phyloP scores from a whole-genome alignment of 2,888 invertebrate species.

The Crocallis elinguaria region DNA sequence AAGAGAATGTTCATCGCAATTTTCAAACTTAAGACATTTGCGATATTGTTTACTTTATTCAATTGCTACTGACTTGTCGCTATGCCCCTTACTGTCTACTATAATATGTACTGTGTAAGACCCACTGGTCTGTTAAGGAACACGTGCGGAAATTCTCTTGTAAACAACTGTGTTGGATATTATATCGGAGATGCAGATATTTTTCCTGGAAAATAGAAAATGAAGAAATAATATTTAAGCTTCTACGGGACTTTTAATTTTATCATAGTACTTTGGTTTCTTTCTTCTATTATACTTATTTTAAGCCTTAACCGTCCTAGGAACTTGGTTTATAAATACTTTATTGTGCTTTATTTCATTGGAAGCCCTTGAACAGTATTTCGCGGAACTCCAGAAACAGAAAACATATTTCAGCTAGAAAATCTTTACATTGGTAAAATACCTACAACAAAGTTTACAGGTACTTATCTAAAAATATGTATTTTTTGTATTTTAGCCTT shows the following conservation, averaged over 20 bases:
- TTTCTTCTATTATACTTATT: constrained; percentile 6
- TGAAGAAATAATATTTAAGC: constrained; percentile 22
- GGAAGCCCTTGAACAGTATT: background rate
- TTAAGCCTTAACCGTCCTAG: background rate
- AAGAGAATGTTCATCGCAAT: too few species aligned
- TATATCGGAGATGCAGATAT: constrained; percentile 26
- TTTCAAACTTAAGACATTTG: too few species aligned
- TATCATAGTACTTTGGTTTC: constrained; percentile 1
- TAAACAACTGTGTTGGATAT: constrained; percentile 24
- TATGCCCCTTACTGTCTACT: constrained; percentile 2
- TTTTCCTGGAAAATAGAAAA: constrained; percentile 15
- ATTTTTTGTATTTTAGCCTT: too few species aligned
- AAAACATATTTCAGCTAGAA: background rate
- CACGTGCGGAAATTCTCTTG: constrained; percentile 49
- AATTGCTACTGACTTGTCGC: too few species aligned
- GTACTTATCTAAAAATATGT: too few species aligned
- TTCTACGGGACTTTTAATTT: constrained; percentile 12
- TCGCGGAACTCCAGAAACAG: too few species aligned
- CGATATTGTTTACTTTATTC: too few species aligned
- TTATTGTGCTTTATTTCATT: background rate
- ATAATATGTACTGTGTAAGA: background rate
- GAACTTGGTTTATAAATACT: constrained; percentile 1
- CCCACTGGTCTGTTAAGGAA: constrained; percentile 45
- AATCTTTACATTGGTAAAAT: too few species aligned
- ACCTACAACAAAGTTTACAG: too few species aligned